phyloP scores from a whole-genome alignment of 1,140 invertebrate species.

The Dufourea novaeangliae region DNA sequence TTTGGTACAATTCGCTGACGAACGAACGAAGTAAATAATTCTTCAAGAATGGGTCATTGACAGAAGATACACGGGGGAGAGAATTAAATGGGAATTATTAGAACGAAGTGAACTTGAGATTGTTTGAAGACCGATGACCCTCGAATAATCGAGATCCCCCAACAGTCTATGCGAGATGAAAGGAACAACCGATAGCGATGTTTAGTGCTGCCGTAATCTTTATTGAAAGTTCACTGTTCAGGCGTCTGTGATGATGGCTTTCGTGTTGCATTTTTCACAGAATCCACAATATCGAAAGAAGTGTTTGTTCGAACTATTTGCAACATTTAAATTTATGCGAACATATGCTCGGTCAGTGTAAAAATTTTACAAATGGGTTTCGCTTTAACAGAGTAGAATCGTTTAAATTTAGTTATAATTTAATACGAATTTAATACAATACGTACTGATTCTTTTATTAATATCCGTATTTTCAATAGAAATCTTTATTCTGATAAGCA shows the following conservation, averaged over 20 bases:
- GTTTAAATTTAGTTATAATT: too few species aligned
- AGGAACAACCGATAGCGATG: background rate
- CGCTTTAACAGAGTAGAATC: too few species aligned
- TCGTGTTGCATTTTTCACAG: background rate
- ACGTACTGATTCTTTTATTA: too few species aligned
- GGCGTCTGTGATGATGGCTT: background rate
- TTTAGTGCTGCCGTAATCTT: background rate
- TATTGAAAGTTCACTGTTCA: background rate
- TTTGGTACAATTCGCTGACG: background rate
- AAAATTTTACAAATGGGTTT: too few species aligned
- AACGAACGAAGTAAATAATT: slow-evolving; percentile 6
- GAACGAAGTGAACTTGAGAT: background rate
- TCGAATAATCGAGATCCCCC: background rate
- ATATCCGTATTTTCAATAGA: too few species aligned
- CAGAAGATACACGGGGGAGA: background rate
- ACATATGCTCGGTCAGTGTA: too few species aligned
- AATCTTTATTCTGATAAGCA: too few species aligned
- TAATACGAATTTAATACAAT: too few species aligned
- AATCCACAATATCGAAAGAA: too few species aligned
- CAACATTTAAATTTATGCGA: too few species aligned
- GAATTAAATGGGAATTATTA: slow-evolving; percentile 28
- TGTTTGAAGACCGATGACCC: background rate
- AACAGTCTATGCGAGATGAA: slow-evolving; percentile 7
- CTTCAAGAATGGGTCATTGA: slow-evolving; percentile 1
- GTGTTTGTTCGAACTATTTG: too few species aligned